Conservation (phyloP, 30 jellyfish, hydroid and myxozoan species). For the Cassiopea xamachana region DNA sequence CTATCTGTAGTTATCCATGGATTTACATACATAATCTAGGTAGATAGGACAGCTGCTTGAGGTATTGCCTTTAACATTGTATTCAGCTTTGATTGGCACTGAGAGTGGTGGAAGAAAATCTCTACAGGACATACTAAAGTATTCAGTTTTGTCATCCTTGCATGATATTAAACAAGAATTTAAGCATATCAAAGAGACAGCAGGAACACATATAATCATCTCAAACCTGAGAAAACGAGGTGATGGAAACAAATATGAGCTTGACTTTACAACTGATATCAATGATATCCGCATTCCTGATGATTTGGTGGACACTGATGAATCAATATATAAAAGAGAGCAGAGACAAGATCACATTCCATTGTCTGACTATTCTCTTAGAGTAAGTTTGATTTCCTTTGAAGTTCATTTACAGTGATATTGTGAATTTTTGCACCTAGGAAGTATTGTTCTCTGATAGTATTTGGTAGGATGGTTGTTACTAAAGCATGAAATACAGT, state of each 20-base stretch:
- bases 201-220: slow-evolving; percentile 90
- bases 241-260: slow-evolving; percentile 63
- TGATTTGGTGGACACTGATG: slow-evolving; percentile 89
- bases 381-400: slow-evolving; percentile 53
- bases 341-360: slow-evolving; percentile 97
- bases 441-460: not conserved
- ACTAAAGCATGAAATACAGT: too few relatives aligned
- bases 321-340: slow-evolving; percentile 81
- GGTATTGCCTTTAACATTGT: not conserved
- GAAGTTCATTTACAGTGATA: not conserved
- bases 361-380: slow-evolving; percentile 93
- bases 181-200: slow-evolving; percentile 47
- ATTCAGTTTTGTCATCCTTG: slow-evolving; percentile 69
- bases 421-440: not conserved
- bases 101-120: slow-evolving; percentile 73
- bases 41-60: not conserved
- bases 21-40: not conserved
- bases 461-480: too few relatives aligned
- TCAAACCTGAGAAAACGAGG: slow-evolving; percentile 71
- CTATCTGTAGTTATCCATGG: not conserved
- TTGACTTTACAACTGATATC: slow-evolving; percentile 78
- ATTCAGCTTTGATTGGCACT: slow-evolving; percentile 47
- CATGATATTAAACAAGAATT: slow-evolving; percentile 83
- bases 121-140: slow-evolving; percentile 48
- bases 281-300: slow-evolving; percentile 89